These are phyloP conservation scores for Clarias magur DNA, from an alignment of 2,113 vertebrate genomes.

Conservation along the genomic window DNA sequence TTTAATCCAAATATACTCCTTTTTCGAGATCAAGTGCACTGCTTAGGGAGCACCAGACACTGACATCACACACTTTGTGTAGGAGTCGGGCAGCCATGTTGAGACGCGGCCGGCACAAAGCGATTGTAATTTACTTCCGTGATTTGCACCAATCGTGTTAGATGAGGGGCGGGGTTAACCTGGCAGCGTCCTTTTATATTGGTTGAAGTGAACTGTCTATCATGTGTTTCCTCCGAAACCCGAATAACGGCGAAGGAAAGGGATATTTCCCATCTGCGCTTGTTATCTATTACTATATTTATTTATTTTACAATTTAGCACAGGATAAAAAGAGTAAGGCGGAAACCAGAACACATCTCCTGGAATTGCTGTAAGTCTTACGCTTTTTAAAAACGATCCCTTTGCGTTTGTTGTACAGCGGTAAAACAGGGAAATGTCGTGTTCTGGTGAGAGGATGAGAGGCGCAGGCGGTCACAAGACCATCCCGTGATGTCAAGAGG, in stretches of 20 bases:
- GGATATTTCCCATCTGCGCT: slow-evolving; percentile 44
- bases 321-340: background rate
- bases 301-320: background rate
- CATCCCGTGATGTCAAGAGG: slow-evolving; percentile 52
- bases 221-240: slow-evolving; percentile 7
- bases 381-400: background rate
- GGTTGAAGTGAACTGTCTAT: slow-evolving; percentile 41
- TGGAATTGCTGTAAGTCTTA: background rate
- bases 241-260: slow-evolving; percentile 66
- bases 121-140: slow-evolving; percentile 51
- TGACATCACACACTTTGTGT: background rate
- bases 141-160: slow-evolving; percentile 51
- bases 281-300: slow-evolving; percentile 46
- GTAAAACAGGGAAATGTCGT: background rate
- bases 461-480: slow-evolving; percentile 69
- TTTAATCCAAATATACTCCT: background rate
- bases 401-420: background rate
- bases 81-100: background rate
- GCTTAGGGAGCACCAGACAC: background rate
- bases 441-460: slow-evolving; percentile 34
- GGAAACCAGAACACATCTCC: background rate
- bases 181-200: slow-evolving; percentile 46
- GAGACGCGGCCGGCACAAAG: background rate
- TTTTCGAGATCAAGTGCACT: background rate
- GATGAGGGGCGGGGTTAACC: slow-evolving; percentile 41